Evolutionary conservation across 2,797 vertebrate species (phyloP).

Genomic region (Oceanodroma leucorhoa): DNA sequence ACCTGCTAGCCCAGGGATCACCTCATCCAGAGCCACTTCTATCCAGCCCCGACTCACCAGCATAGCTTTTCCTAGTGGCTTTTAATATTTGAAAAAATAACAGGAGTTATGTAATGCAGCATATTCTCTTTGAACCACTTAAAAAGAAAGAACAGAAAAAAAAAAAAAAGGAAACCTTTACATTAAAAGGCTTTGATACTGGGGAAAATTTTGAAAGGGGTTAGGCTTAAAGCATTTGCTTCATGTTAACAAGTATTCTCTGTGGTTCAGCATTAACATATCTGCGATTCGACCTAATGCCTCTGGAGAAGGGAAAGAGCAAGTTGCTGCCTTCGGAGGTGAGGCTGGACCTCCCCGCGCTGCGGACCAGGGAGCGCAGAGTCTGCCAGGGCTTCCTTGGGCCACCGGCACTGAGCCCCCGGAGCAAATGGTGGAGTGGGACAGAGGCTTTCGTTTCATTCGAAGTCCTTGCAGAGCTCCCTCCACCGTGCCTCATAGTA

Average conservation of each 20-base stretch:
- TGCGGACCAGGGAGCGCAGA: accelerated
- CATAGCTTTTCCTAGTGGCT: not conserved
- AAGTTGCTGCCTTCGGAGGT: not conserved
- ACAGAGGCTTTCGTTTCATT: accelerated
- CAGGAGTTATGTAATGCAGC: not conserved
- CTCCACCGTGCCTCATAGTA: accelerated
- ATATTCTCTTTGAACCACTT: not conserved
- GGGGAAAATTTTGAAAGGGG: not conserved
- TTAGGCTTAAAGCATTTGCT: not conserved
- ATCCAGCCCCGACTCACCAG: not conserved
- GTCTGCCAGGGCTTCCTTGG: not conserved
- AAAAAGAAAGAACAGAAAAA: not conserved
- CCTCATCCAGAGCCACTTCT: not conserved
- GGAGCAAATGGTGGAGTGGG: accelerated
- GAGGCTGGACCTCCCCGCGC: not conserved
- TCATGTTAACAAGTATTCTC: not conserved
- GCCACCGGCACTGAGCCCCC: not conserved
- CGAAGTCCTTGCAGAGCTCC: not conserved
- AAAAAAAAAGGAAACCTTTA: not conserved
- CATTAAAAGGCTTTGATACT: not conserved
- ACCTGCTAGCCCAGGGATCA: not conserved
- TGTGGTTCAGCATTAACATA: not conserved
- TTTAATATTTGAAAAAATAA: conserved; percentile 19
- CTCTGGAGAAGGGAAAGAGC: not conserved
- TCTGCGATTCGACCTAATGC: accelerated